phyloP scores from a whole-genome alignment of 1,140 invertebrate species.

The Macrotrachela quadricornifera region DNA sequence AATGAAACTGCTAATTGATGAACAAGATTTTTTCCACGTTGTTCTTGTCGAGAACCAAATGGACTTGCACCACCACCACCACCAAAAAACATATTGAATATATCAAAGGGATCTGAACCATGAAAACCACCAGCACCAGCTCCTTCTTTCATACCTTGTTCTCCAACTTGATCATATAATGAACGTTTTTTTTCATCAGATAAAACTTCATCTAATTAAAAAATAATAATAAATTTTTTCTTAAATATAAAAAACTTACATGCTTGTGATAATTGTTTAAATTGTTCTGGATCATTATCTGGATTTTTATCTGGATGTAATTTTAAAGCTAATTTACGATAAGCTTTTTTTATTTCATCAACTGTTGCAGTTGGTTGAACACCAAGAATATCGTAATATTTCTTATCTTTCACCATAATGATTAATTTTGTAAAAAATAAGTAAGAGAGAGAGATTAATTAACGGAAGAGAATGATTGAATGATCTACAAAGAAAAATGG shows the following conservation, averaged over 20 bases:
- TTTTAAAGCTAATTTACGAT: conserved; percentile 58
- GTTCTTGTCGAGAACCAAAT: conserved; percentile 34
- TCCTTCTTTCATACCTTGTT: conserved; percentile 87
- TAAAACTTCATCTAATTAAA: conserved; percentile 55
- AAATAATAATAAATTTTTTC: conserved; percentile 31
- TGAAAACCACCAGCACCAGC: conserved; percentile 38
- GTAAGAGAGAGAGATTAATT: too few relatives aligned
- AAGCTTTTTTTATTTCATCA: conserved; percentile 70
- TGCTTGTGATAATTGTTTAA: conserved; percentile 7
- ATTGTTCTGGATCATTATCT: conserved; percentile 41
- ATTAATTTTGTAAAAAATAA: too few relatives aligned
- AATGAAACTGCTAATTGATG: conserved; percentile 75
- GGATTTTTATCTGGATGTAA: conserved; percentile 99
- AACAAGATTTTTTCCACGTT: conserved; percentile 72
- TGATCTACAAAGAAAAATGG: too few relatives aligned
- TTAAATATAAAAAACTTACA: background rate
- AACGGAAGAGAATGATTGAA: too few relatives aligned
- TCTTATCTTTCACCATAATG: conserved; percentile 87
- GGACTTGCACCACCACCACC: conserved; percentile 27
- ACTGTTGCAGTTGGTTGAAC: conserved; percentile 68
- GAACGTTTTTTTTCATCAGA: conserved; percentile 79
- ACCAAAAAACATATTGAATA: conserved; percentile 93
- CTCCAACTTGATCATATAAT: conserved; percentile 88
- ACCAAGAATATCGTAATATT: conserved; percentile 78
- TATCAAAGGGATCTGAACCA: conserved; percentile 74